Conservation (phyloP, 2,113 vertebrate species). For the Paracanthobrama guichenoti region DNA sequence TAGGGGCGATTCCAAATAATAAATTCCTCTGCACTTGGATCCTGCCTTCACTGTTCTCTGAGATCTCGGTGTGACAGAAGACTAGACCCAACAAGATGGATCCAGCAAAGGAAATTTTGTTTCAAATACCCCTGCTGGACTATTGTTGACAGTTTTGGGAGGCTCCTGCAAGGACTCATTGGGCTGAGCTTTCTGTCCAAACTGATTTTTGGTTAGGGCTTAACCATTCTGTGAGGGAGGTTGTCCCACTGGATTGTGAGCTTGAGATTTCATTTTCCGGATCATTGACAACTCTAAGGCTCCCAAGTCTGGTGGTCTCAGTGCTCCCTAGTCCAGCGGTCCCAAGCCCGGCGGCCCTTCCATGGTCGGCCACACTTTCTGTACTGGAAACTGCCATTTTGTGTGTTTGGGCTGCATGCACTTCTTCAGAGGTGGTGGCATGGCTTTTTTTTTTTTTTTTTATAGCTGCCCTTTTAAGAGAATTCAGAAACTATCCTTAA, state of each 20-base stretch:
- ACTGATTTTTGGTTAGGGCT: not conserved
- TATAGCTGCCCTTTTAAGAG: no score
- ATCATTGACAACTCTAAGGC: not conserved
- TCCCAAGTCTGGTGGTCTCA: not conserved
- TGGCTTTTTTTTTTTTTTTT: no score
- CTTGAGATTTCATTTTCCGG: not conserved
- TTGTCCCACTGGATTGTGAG: not conserved
- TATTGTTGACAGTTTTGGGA: not conserved
- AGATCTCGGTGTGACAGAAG: no score
- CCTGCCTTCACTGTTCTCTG: no score
- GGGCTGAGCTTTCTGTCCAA: not conserved
- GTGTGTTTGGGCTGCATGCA: not conserved
- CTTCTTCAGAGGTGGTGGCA: no score
- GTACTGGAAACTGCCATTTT: not conserved
- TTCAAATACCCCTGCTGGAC: not conserved
- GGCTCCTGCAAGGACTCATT: not conserved
- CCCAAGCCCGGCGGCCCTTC: not conserved
- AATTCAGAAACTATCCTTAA: no score
- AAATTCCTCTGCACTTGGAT: no score
- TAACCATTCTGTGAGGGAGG: not conserved
- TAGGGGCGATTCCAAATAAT: no score
- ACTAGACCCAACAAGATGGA: not conserved
- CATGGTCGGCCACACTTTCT: not conserved
- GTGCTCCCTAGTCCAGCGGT: no score
- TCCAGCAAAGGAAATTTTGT: not conserved